Evolutionary conservation across 2,888 invertebrate species (phyloP).

Genomic region (Idaea biselata): DNA sequence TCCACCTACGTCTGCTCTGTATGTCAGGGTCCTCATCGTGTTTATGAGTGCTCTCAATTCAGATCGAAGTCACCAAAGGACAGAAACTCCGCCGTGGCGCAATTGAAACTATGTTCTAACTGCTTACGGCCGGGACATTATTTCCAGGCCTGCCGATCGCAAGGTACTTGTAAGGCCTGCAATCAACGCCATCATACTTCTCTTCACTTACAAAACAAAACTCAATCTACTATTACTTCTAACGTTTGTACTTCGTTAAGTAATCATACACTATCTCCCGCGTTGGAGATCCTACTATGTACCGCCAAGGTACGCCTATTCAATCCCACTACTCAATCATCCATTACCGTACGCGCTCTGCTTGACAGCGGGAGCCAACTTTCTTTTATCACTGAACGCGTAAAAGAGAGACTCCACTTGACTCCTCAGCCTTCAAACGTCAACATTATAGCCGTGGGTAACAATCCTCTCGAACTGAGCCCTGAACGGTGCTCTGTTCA

Average conservation of each 20-base stretch:
- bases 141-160: neutral
- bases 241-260: neutral
- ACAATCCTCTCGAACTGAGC: too few species aligned
- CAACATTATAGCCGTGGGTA: too few species aligned
- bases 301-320: slow-evolving; percentile 10
- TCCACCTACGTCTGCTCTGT: slow-evolving; percentile 5
- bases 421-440: slow-evolving; percentile 7
- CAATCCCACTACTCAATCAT: slow-evolving; percentile 12
- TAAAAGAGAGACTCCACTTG: slow-evolving; percentile 13
- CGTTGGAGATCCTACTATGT: slow-evolving; percentile 8
- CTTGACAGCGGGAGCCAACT: slow-evolving; percentile 2
- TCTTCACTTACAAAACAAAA: neutral
- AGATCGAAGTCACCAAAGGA: slow-evolving; percentile 8
- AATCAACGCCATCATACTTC: neutral
- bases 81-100: neutral
- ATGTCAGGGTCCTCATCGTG: slow-evolving; percentile 11
- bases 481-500: too few species aligned
- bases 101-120: neutral
- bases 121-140: slow-evolving; percentile 2
- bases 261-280: too few species aligned
- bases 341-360: slow-evolving; percentile 12
- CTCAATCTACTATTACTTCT: neutral
- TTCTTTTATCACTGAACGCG: slow-evolving; percentile 17
- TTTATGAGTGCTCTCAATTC: slow-evolving; percentile 12
- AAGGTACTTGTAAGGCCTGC: neutral